These are phyloP conservation scores for Heliconius nattereri DNA, from an alignment of 1,140 invertebrate genomes.

Conservation along the genomic window DNA sequence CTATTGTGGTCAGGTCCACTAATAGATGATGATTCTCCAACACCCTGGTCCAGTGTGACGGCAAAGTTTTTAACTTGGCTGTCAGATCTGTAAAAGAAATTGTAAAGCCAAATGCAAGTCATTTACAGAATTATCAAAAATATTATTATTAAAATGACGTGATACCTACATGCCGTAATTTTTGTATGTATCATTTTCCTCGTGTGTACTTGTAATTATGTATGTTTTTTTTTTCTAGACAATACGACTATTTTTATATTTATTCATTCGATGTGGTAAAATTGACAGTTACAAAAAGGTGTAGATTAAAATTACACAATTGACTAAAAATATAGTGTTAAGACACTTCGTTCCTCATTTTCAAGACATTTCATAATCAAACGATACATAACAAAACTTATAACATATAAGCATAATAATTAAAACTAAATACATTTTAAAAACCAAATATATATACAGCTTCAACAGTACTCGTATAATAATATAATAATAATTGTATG, in stretches of 20 bases:
- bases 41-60: conserved; percentile 41
- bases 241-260: neutral
- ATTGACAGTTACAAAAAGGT: too few species aligned
- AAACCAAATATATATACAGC: neutral
- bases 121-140: neutral
- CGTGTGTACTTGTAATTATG: neutral
- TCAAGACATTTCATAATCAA: too few species aligned
- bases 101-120: neutral
- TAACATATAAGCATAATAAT: neutral
- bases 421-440: neutral
- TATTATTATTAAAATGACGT: neutral
- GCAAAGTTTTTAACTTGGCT: conserved; percentile 31
- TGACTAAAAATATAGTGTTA: too few species aligned
- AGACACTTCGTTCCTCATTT: too few species aligned
- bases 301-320: too few species aligned
- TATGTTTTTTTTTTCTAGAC: too few species aligned
- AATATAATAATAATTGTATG: conserved; percentile 25
- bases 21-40: conserved; percentile 70
- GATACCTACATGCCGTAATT: neutral
- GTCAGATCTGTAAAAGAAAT: neutral
- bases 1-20: conserved; percentile 43
- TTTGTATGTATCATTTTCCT: neutral
- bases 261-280: neutral
- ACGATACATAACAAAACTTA: too few species aligned
- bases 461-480: neutral